phyloP scores from a whole-genome alignment of 2,113 vertebrate species.

The Chloropsis hardwickii region DNA sequence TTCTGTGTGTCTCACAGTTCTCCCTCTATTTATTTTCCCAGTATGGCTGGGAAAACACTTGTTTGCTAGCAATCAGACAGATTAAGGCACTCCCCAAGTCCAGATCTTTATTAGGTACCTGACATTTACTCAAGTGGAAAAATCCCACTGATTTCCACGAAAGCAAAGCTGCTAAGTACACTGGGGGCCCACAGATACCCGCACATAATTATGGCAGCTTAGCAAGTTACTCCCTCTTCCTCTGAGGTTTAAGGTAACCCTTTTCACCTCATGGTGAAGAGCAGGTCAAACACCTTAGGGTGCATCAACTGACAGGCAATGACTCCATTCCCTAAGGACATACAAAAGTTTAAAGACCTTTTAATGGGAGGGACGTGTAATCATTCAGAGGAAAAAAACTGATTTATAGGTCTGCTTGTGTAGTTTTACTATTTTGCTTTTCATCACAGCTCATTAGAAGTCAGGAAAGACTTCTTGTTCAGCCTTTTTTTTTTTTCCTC shows the following conservation, averaged over 20 bases:
- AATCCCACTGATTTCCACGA: not conserved
- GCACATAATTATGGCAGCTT: not conserved
- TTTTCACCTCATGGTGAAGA: not conserved
- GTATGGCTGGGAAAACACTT: not conserved
- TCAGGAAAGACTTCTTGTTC: not conserved
- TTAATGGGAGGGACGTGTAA: not conserved
- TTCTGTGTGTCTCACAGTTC: not conserved
- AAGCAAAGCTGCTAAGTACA: not conserved
- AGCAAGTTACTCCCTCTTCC: not conserved
- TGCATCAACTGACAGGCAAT: not conserved
- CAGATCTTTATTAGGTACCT: not conserved
- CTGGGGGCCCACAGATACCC: not conserved
- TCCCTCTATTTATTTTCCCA: not conserved
- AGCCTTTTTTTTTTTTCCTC: not conserved
- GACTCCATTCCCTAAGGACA: not conserved
- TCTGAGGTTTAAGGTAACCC: not conserved
- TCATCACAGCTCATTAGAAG: not conserved
- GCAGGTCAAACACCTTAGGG: not conserved
- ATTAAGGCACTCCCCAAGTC: not conserved
- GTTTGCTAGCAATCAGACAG: not conserved
- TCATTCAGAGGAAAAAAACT: not conserved
- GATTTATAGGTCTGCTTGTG: not conserved
- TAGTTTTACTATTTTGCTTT: not conserved
- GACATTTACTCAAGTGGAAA: not conserved
- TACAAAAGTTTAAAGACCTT: not conserved